phyloP scores from a whole-genome alignment of 2,888 invertebrate genomes.

The Chrysotoxum bicinctum region DNA sequence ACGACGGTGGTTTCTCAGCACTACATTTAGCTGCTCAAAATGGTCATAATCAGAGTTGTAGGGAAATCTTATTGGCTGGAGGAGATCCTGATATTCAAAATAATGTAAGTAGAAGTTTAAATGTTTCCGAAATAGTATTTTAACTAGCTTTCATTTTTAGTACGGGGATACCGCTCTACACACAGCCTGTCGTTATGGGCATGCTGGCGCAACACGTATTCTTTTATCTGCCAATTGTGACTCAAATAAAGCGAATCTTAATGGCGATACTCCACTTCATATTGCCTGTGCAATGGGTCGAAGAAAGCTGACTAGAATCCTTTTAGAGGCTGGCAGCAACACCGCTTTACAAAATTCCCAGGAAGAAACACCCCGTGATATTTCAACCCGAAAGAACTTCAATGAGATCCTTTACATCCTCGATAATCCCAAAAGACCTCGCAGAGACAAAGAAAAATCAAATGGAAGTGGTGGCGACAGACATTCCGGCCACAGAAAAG shows the following conservation, averaged over 20 bases:
- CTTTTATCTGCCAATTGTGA: constrained; percentile 94
- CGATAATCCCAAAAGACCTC: constrained; percentile 81
- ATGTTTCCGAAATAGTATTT: constrained; percentile 14
- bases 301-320: constrained; percentile 93
- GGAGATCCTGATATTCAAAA: constrained; percentile 94
- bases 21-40: constrained; percentile 97
- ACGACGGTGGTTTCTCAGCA: constrained; percentile 95
- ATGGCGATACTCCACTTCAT: constrained; percentile 96
- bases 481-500: constrained; percentile 82
- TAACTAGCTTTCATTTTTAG: constrained; percentile 82
- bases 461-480: constrained; percentile 67
- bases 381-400: constrained; percentile 92
- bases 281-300: constrained; percentile 97
- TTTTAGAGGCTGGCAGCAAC: constrained; percentile 93
- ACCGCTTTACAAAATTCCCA: constrained; percentile 83
- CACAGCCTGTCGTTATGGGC: constrained; percentile 97
- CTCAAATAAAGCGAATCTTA: constrained; percentile 95
- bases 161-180: constrained; percentile 97
- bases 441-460: constrained; percentile 75
- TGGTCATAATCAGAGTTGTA: constrained; percentile 96
- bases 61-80: constrained; percentile 93
- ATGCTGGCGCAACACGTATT: constrained; percentile 97
- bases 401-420: constrained; percentile 92
- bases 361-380: constrained; percentile 94
- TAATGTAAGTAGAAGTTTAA: constrained; percentile 84